Evolutionary conservation across 1,140 invertebrate genomes (phyloP).

Genomic region (Drosophila prosaltans): DNA sequence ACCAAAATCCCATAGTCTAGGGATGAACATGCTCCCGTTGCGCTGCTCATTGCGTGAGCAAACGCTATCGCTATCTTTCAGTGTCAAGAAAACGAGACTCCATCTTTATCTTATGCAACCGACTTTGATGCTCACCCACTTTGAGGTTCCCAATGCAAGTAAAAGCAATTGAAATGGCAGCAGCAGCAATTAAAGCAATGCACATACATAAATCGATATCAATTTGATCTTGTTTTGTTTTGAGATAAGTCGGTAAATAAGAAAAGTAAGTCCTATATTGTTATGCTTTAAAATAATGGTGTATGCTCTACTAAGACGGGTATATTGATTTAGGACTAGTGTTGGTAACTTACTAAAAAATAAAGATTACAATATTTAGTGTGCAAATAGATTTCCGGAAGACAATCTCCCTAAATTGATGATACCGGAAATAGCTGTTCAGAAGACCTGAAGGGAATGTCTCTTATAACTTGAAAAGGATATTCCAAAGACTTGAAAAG

Average conservation of each 20-base stretch:
- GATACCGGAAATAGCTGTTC: too few relatives aligned
- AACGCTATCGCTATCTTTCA: conserved; percentile 54
- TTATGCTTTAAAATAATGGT: too few relatives aligned
- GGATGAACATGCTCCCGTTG: conserved; percentile 54
- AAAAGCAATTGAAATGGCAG: conserved; percentile 30
- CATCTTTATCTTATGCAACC: conserved; percentile 40
- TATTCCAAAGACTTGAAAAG: too few relatives aligned
- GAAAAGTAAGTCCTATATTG: too few relatives aligned
- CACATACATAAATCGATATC: not conserved
- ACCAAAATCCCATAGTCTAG: conserved; percentile 32
- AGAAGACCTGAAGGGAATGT: not conserved
- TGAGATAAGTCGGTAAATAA: too few relatives aligned
- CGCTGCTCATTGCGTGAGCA: conserved; percentile 56
- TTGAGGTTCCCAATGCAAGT: conserved; percentile 12
- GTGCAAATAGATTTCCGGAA: too few relatives aligned
- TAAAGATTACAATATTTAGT: too few relatives aligned
- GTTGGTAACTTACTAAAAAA: too few relatives aligned
- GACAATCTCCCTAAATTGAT: too few relatives aligned
- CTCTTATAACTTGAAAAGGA: conserved; percentile 1
- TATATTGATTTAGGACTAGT: too few relatives aligned
- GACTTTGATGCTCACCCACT: conserved; percentile 17
- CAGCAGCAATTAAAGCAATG: not conserved
- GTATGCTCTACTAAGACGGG: too few relatives aligned
- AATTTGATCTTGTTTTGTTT: too few relatives aligned
- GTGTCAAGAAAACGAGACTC: conserved; percentile 40